A percentile compares a stretch with the other conserved stretches of the same genome.
Evolutionary conservation across 2,888 invertebrate genomes (phyloP).

Genomic region (Patella caerulea): DNA sequence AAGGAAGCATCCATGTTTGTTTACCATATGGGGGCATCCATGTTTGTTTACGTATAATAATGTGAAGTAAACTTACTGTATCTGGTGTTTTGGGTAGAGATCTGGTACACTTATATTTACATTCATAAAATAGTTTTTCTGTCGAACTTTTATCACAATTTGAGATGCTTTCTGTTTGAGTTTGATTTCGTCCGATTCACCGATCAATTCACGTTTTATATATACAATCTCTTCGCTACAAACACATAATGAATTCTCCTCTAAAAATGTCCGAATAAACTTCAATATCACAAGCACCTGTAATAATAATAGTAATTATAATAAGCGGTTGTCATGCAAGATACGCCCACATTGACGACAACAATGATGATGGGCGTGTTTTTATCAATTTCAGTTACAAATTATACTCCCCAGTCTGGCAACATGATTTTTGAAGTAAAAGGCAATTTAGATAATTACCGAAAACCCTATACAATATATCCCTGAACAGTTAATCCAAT

Average conservation of each 20-base stretch:
- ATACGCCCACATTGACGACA: no score
- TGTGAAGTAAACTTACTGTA: constrained; percentile 71
- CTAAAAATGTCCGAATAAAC: constrained; percentile 78
- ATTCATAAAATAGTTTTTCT: constrained; percentile 78
- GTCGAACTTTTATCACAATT: constrained; percentile 75
- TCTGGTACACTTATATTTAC: constrained; percentile 78
- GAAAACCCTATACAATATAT: no score
- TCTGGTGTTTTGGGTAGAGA: constrained; percentile 76
- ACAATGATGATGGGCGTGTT: no score
- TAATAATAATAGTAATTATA: constrained; percentile 25
- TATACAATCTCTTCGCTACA: constrained; percentile 81
- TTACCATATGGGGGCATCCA: no score
- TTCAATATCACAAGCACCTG: constrained; percentile 76
- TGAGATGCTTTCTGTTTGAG: constrained; percentile 79
- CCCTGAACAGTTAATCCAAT: no score
- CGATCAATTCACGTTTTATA: constrained; percentile 75
- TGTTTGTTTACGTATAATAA: no score
- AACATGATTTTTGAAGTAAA: no score
- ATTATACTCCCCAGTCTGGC: no score
- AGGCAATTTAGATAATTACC: no score
- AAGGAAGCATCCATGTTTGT: no score
- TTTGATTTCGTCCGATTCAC: constrained; percentile 76
- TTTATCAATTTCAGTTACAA: no score
- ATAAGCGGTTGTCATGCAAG: no score
- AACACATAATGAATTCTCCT: constrained; percentile 81